A percentile compares a stretch with the other conserved stretches of the same genome.
phyloP scores from a whole-genome alignment of 2,797 vertebrate genomes.

The Myotis myotis region DNA sequence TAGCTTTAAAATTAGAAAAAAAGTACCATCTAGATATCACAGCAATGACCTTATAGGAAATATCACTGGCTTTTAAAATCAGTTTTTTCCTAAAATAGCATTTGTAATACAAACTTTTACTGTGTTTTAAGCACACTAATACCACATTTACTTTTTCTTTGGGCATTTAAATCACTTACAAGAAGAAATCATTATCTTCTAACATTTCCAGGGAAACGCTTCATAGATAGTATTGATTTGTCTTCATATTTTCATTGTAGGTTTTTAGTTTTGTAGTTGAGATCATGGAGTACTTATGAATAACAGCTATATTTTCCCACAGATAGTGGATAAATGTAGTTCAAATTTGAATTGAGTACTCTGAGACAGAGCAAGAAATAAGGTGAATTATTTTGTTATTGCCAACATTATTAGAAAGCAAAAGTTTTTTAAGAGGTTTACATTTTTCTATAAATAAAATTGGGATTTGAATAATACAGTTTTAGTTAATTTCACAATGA shows the following conservation, averaged over 20 bases:
- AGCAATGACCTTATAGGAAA: not conserved
- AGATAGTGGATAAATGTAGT: not conserved
- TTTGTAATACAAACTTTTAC: conserved; percentile 48
- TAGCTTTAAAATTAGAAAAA: conserved; percentile 66
- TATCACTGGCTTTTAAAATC: conserved; percentile 24
- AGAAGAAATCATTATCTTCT: conserved; percentile 41
- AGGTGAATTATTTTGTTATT: conserved; percentile 53
- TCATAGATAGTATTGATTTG: not conserved
- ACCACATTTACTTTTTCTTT: not conserved
- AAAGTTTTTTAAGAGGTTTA: conserved; percentile 17
- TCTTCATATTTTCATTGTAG: not conserved
- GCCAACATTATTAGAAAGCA: conserved; percentile 46
- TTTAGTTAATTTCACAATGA: conserved; percentile 47
- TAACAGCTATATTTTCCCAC: not conserved
- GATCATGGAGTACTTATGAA: not conserved
- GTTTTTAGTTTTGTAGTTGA: conserved; percentile 32
- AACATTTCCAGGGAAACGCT: conserved; percentile 1
- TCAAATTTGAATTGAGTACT: conserved; percentile 17
- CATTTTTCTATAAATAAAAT: conserved; percentile 48
- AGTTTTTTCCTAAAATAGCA: conserved; percentile 35
- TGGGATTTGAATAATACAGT: not conserved
- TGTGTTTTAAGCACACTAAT: conserved; percentile 13
- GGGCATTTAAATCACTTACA: conserved; percentile 40
- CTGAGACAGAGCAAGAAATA: conserved; percentile 1
- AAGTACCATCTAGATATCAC: not conserved